Evolutionary conservation across 1,140 invertebrate species (phyloP).

Genomic region (Melanaphis sacchari): DNA sequence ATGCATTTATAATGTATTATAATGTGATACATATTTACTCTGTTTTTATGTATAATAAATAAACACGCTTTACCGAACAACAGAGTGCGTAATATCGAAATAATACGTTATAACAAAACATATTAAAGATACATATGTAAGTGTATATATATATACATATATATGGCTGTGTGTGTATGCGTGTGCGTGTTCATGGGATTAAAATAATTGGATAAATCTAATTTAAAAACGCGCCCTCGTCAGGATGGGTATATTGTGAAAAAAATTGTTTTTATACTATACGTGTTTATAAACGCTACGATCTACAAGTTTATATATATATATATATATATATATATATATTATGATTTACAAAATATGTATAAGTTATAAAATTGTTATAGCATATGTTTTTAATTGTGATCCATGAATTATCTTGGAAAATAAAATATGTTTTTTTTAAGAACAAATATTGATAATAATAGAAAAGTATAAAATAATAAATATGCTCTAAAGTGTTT

Average conservation of each 20-base stretch:
- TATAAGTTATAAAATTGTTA: neutral
- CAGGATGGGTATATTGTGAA: neutral
- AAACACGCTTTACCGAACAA: neutral
- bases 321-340: neutral
- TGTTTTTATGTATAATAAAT: neutral
- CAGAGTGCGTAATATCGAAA: neutral
- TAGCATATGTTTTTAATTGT: neutral
- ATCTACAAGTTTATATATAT: neutral
- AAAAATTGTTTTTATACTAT: neutral
- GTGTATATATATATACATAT: neutral
- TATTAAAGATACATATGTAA: neutral
- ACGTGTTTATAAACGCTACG: neutral
- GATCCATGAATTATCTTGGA: neutral
- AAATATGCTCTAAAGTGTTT: too few species aligned
- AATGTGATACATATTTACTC: neutral
- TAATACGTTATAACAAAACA: neutral
- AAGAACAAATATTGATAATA: too few species aligned
- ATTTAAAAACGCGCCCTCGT: neutral
- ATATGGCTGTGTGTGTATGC: neutral
- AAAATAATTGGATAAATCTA: constrained; percentile 39
- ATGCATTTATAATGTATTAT: neutral
- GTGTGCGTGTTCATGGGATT: too few species aligned
- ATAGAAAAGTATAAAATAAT: too few species aligned
- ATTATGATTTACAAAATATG: neutral
- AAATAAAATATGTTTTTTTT: neutral